Evolutionary conservation across 2,888 invertebrate genomes (phyloP), one percentile per base, ranked within the genome.

Genomic region (Tetragonisca angustula): DNA sequence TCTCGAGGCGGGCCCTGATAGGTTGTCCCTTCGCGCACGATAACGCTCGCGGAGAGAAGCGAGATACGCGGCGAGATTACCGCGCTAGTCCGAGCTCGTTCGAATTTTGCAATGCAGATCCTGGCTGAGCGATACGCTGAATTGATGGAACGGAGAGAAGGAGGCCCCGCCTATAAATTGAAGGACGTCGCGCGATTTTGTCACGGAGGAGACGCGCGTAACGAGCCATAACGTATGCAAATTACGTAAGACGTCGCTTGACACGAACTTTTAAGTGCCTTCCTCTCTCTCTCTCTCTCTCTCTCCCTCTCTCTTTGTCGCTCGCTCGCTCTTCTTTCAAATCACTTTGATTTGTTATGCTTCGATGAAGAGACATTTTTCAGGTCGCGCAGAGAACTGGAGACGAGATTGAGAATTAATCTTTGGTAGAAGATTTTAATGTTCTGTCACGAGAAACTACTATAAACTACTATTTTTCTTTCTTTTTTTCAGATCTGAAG

Each of bases 91-190:
- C 17, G 21, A 72, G 79, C 81, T 83, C 77, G 81, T 74, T 85
- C 78, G 90, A 89, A 90, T 90, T 90, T 89, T 87, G 90, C 89
- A 89, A 83, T 87, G 88, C 90, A 87, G 88, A 86, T 90, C 79
- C 85, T 73, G 70, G 59, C 65, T 79, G 81, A 78, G 73, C 84
- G 89, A 90, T 88, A 88, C 74, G 74, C 73, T 70, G 78, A 82
- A 85, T 79, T 81, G 86, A 88, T 80, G 79, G 76, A 83, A 72
- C 84, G 59, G 67, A 72, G 83, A 68, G 69, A 83, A 82, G 62
- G 56, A 27, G 70, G 70, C 81, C 54, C 43, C 75, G 67, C 70
- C 82, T 70, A 81, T 82, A 82, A 82, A 82, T 82, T 81, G 74
- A 75, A 70, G 82, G 70, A 71, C 82, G 82, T 56, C 75, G 75